Evolutionary conservation across 2,888 invertebrate genomes (phyloP), one percentile per base, ranked within the genome.

Genomic region (Rhaphigaster nebulosa): DNA sequence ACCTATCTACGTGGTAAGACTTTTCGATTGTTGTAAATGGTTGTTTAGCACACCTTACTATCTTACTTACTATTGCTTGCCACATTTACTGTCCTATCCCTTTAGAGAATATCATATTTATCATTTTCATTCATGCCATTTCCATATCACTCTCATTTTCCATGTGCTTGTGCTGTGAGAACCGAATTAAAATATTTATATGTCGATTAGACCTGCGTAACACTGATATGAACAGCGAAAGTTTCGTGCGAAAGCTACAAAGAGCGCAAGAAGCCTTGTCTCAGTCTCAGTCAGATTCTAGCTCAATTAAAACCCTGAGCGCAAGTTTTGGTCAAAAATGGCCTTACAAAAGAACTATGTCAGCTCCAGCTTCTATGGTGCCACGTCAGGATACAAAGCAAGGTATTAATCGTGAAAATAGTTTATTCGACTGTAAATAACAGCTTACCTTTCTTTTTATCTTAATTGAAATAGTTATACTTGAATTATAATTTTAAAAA

Each of bases 311-410:
- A 94, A 97, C 98, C 0, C 94, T 98, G 90, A 97, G 97, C 93
- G 97, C 97, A 50, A 97, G 98, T 93, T 96, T 98, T 93, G 98
- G 97, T 90, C 96, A 97, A 87, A 99, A 98, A 94, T 98, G 98
- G 96, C 98, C 98, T 0, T 99, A 98, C 94, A 98, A 98, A 94
- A 94, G 98, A 91, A 98, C 98, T 88, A 97, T 98, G 95, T 98
- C 98, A 13, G 98, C 98, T 26, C 98, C 98, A 20, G 97, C 97
- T 87, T 96, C 97, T 90, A 96, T 97, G 94, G 95, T 96, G 90
- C 96, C 96, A 1, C 95, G 96, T 89, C 96, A 96, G 93, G 97
- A 97, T 93, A 95, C 95, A 26, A 96, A 96, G 94, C 95, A 95
- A 94, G 93, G 92, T 92, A 92, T 90, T 89, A 29, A 45, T 50